Evolutionary conservation across 2,797 vertebrate species (phyloP), one percentile per base, ranked within the genome.

Genomic region (Spinibarbus caldwelli): DNA sequence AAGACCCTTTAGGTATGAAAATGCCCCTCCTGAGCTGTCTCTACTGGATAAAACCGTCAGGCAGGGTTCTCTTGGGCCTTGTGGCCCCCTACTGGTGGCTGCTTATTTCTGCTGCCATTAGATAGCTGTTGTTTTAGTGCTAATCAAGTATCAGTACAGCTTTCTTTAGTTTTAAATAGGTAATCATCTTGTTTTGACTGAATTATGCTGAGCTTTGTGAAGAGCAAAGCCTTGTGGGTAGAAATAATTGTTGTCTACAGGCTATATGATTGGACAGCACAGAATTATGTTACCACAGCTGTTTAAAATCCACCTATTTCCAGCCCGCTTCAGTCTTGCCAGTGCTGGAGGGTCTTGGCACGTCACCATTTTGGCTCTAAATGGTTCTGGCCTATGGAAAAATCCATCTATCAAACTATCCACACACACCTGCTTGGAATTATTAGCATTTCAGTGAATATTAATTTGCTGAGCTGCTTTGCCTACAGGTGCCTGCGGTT

Each of bases 21-120:
- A 66, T 68, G 31, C 67, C 11, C n/a, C 14, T 41, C 15, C 10
- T 21, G 67, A 41, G 67, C 66, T 54, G 41, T 41, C 31, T 31
- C 41, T 36, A 12, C 57, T 76, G 34, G 57, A 80, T 71, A 38
- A 78, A 79, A 73, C 62, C n/a, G 3, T 31, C 38, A 71, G 8
- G 26, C 83, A 19, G 31, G 29, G 41, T 54, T 82, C 54, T 72
- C 41, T 45, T 67, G 15, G 78, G 78, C 19, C 78, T 31, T 77
- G 78, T 72, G 71, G 82, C 86, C 86, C 72, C 66, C 86, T 87
- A 57, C 86, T 87, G 86, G 86, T 0, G 19, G 70, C n/a, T 57
- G 45, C 2, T 4, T n/a, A 43, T 34, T 54, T 67, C 47, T 68
- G 66, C 66, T 71, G 29, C 64, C 26, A 15, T 78, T 17, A 49